Percentiles rank a stretch among this genome's conserved stretches.
These are phyloP conservation scores for Marcusenius ussheri DNA, from an alignment of 2,113 vertebrate genomes.

Conservation along the genomic window DNA sequence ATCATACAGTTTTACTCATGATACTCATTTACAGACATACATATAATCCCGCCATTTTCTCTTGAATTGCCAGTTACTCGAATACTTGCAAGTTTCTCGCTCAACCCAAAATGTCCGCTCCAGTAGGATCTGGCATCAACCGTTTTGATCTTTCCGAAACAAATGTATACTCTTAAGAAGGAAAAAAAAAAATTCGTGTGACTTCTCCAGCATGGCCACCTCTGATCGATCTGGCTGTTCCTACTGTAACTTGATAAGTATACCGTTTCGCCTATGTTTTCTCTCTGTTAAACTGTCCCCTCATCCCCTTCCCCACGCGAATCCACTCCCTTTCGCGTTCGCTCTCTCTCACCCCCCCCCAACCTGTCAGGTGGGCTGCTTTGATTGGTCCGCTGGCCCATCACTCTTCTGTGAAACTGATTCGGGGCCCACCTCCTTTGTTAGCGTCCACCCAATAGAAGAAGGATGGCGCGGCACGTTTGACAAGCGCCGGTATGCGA, in stretches of 20 bases:
- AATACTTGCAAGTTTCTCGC: neutral
- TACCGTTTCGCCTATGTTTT: neutral
- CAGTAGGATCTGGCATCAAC: neutral
- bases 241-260: neutral
- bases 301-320: neutral
- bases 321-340: neutral
- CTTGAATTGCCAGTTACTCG: neutral
- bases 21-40: neutral
- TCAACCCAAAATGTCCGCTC: neutral
- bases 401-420: neutral
- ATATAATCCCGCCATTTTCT: neutral
- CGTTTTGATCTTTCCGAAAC: neutral
- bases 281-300: neutral
- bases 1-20: neutral
- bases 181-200: neutral
- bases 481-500: neutral
- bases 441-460: neutral
- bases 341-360: neutral
- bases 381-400: neutral
- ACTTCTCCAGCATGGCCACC: neutral
- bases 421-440: neutral
- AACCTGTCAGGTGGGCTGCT: neutral
- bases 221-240: neutral
- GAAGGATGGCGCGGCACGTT: neutral
- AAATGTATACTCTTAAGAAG: neutral